A percentile compares a stretch with the other conserved stretches of the same genome.
These are phyloP conservation scores for Trididemnum clinides DNA, from an alignment of 23 tunicate genomes.

Conservation along the genomic window DNA sequence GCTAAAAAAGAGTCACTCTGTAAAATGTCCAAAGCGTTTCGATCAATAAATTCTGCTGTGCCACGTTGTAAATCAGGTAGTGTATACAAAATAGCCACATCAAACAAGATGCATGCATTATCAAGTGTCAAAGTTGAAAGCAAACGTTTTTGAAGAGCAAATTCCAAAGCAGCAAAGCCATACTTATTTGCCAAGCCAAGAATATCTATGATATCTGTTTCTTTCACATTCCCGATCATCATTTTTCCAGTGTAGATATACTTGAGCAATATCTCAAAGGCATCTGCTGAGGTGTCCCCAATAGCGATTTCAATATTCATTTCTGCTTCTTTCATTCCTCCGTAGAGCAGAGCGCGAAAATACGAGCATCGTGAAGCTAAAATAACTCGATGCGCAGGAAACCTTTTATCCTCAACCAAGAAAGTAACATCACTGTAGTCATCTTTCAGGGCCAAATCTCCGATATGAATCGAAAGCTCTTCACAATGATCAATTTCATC, in stretches of 20 bases:
- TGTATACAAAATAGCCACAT: constrained; percentile 73
- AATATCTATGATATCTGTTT: constrained; percentile 71
- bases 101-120: constrained; percentile 85
- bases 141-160: constrained; percentile 54
- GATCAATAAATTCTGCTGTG: constrained; percentile 90
- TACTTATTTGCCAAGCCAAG: constrained; percentile 87
- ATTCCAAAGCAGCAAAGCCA: constrained; percentile 81
- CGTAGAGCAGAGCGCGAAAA: constrained; percentile 91
- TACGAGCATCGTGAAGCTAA: constrained; percentile 88
- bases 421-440: constrained; percentile 89
- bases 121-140: constrained; percentile 41
- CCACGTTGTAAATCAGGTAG: constrained; percentile 54
- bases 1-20: constrained; percentile 53
- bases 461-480: constrained; percentile 64
- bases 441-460: constrained; percentile 51
- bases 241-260: constrained; percentile 95
- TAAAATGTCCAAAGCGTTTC: constrained; percentile 71
- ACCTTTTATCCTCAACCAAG: constrained; percentile 60
- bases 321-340: constrained; percentile 92
- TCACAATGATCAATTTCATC: constrained; percentile 79
- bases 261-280: constrained; percentile 74
- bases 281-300: constrained; percentile 69
- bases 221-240: constrained; percentile 53
- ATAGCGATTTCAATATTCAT: constrained; percentile 45
- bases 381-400: constrained; percentile 90